A percentile compares a stretch with the other conserved stretches of the same genome.
phyloP scores from a whole-genome alignment of 1,140 invertebrate species.

The Lamellibrachia luymesi region DNA sequence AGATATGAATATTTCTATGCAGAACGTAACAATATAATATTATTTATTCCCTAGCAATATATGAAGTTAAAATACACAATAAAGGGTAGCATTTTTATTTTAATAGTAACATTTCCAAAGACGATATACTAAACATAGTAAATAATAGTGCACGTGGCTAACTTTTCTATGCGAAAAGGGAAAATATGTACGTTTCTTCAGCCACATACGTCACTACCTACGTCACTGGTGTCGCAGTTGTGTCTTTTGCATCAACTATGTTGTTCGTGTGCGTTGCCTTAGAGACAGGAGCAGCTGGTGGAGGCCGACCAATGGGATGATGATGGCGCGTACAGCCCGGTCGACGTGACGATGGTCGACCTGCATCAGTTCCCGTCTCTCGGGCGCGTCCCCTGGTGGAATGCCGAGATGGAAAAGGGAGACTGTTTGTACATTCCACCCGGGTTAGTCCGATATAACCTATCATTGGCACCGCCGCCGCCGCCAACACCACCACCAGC shows the following conservation, averaged over 20 bases:
- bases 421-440: constrained; percentile 26
- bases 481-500: too few relatives aligned
- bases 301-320: constrained; percentile 8
- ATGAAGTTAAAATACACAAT: neutral
- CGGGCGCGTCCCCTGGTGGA: constrained; percentile 16
- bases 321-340: constrained; percentile 6
- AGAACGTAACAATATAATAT: neutral
- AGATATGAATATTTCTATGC: neutral
- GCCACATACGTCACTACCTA: neutral
- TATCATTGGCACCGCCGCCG: too few relatives aligned
- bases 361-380: constrained; percentile 17
- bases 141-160: neutral
- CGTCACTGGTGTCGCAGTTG: neutral
- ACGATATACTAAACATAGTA: too few relatives aligned
- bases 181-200: neutral
- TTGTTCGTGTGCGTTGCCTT: neutral
- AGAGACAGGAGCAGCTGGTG: constrained; percentile 24
- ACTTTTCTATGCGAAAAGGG: neutral
- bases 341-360: constrained; percentile 20
- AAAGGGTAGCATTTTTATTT: too few relatives aligned
- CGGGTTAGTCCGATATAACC: neutral
- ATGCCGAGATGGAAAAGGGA: constrained; percentile 17
- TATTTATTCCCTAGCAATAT: neutral
- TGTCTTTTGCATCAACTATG: neutral
- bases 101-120: too few relatives aligned